These are phyloP conservation scores for Latrodectus hesperus DNA, from an alignment of 2,888 invertebrate species.

Conservation along the genomic window DNA sequence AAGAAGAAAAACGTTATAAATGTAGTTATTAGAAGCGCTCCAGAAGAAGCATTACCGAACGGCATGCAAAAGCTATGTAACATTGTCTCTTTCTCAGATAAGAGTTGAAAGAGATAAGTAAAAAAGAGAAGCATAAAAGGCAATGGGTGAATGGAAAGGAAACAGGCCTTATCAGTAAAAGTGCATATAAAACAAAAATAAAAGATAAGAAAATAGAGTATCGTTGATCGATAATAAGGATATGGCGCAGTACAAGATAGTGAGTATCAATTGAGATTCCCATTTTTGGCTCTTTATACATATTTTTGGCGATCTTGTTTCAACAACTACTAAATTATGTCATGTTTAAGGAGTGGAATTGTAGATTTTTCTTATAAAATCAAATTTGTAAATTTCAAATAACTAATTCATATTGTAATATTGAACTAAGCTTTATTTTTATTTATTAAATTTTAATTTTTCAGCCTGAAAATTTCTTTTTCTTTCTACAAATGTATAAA, in stretches of 20 bases:
- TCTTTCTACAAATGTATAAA: too few relatives aligned
- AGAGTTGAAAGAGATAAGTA: constrained; percentile 53
- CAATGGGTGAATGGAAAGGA: constrained; percentile 62
- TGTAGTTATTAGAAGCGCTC: constrained; percentile 48
- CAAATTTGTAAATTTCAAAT: too few relatives aligned
- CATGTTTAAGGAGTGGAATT: too few relatives aligned
- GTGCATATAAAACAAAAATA: constrained; percentile 66
- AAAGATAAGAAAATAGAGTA: constrained; percentile 56
- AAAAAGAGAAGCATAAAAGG: constrained; percentile 62
- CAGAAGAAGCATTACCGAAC: constrained; percentile 47
- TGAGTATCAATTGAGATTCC: constrained; percentile 45
- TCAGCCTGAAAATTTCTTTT: too few relatives aligned
- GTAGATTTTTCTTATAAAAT: too few relatives aligned
- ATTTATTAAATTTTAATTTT: too few relatives aligned
- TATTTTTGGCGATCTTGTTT: constrained; percentile 44
- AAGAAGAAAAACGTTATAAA: constrained; percentile 50
- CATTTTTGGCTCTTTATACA: constrained; percentile 59
- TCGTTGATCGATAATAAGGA: constrained; percentile 67
- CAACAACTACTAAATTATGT: too few relatives aligned
- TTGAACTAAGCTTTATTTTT: too few relatives aligned
- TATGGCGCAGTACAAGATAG: constrained; percentile 61
- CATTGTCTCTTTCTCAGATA: constrained; percentile 57
- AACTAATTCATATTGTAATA: too few relatives aligned
- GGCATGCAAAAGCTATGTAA: constrained; percentile 41
- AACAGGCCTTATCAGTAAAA: constrained; percentile 61